These are phyloP conservation scores for Apodemia mormo DNA, from an alignment of 2,888 invertebrate species.

Conservation along the genomic window DNA sequence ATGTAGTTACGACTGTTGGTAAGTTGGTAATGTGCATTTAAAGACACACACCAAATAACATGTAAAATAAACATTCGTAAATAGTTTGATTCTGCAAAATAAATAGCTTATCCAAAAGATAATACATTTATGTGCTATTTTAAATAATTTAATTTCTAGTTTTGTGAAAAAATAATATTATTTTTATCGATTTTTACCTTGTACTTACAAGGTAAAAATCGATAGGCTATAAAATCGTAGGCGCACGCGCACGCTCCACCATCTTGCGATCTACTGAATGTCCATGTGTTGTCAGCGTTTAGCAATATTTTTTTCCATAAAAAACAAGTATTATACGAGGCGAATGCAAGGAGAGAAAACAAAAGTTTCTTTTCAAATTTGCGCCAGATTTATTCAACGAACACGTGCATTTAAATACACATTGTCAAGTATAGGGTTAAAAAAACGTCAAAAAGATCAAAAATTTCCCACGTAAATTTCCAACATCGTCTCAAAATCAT, in stretches of 20 bases:
- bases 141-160: not conserved
- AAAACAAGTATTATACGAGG: not conserved
- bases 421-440: too few species aligned
- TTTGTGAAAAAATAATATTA: not conserved
- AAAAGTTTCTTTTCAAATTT: too few species aligned
- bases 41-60: not conserved
- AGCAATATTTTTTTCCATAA: not conserved
- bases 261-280: conserved; percentile 1
- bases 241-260: not conserved
- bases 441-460: too few species aligned
- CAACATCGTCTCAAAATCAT: too few species aligned
- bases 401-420: too few species aligned
- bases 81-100: not conserved
- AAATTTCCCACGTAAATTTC: too few species aligned
- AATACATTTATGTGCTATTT: not conserved
- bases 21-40: not conserved
- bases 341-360: not conserved
- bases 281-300: not conserved
- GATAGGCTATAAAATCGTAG: too few species aligned
- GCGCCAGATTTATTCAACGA: too few species aligned
- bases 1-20: not conserved
- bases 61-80: not conserved
- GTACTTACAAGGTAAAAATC: too few species aligned
- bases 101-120: not conserved
- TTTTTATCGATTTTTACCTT: not conserved